Base-by-base conservation (phyloP, 2,888 invertebrate species). In the Nemoura dubitans region DNA sequence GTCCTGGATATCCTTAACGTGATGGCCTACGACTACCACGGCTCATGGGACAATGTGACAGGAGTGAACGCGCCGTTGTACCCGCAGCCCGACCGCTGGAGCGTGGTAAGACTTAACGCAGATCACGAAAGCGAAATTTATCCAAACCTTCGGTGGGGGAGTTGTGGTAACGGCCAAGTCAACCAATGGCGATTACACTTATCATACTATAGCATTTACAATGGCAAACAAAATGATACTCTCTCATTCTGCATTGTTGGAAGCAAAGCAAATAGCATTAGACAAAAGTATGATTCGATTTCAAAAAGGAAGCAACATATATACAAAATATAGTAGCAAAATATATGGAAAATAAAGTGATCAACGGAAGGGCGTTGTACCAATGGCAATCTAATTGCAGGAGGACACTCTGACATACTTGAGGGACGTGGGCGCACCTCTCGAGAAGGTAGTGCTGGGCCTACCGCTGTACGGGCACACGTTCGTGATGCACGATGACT, bases 381-480 rank as follows among this genome's bases (percentile, higher is more conserved):
- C 36, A 36, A 36, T 36, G n/a, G n/a, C 36, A 3, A 6, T 36
- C 14, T 16, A 21, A 21, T 83, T 83, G 2, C 26, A 83, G 83
- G 43, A 81, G 10, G 78, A 81, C 82, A 81, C 86, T 0, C 21
- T 86, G 42, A 30, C 29, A 3, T 43, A 82, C 82, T 80, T 82
- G 78, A 7, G 27, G 7, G 81, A 86, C 43, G 43, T 42, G 21
- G 86, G 81, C n/a, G 89, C 88, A 10, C 87, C 88, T 0, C 76
- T 84, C 28, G 86, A 88, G 26, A 90, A 90, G 85, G 30, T 90
- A 1, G 86, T 89, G 6, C 81, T 90, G 27, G 90, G 90, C 0
- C 88, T 90, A 88, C 89, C 88, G 10, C 82, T 88, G 29, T 86
- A 86, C 43, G 86, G 86, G 36, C 86, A 86, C 81, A 86, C 86